These are phyloP conservation scores for Mustela nigripes DNA, from an alignment of 2,113 vertebrate genomes.

Conservation along the genomic window DNA sequence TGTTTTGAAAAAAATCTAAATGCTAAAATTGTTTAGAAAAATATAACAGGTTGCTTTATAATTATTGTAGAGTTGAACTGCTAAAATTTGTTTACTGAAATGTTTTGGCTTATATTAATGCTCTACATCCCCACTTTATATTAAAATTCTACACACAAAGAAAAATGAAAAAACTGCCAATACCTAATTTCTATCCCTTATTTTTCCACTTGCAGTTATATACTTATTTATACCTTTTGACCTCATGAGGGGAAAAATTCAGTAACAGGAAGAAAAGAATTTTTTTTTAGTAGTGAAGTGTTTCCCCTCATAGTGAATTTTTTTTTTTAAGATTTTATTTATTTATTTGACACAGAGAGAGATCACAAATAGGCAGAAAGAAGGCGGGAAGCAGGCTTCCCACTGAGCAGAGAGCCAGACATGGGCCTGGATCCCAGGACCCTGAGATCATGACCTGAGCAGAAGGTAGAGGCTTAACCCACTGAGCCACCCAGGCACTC, in stretches of 20 bases:
- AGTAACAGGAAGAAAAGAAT: not conserved
- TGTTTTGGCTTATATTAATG: conserved; percentile 81
- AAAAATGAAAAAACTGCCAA: not conserved
- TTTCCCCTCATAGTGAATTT: not conserved
- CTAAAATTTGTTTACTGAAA: conserved; percentile 85
- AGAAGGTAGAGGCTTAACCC: too few species aligned
- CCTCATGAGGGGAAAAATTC: not conserved
- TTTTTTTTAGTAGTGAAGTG: not conserved
- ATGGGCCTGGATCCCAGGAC: too few species aligned
- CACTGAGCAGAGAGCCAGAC: too few species aligned
- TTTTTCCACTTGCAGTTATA: not conserved
- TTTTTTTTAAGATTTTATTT: too few species aligned
- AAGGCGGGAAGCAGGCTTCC: too few species aligned
- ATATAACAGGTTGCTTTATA: conserved; percentile 89
- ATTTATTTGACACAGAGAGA: too few species aligned
- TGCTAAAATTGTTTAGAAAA: conserved; percentile 90
- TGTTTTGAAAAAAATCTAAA: conserved; percentile 88
- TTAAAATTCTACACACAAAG: not conserved
- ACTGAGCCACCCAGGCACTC: too few species aligned
- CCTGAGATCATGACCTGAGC: too few species aligned
- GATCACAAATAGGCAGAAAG: too few species aligned
- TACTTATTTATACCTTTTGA: not conserved
- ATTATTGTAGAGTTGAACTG: conserved; percentile 88
- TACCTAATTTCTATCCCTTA: not conserved
- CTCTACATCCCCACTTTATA: not conserved